These are phyloP conservation scores for Metacarcinus magister DNA, from an alignment of 2,888 invertebrate genomes.

Conservation along the genomic window DNA sequence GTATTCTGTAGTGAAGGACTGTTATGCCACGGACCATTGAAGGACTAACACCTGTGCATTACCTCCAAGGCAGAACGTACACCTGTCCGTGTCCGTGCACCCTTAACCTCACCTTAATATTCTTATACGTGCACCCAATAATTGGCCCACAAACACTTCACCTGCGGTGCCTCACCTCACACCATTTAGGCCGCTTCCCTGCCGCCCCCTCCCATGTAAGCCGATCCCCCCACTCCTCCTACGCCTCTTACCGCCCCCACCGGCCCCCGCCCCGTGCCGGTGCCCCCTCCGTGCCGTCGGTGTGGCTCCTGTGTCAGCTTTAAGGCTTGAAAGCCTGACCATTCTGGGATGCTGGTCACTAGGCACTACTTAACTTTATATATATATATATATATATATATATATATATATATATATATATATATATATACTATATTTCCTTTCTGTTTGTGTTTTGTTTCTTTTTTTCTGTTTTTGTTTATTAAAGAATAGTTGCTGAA, in stretches of 20 bases:
- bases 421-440: constrained; percentile 57
- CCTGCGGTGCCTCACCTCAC: constrained; percentile 6
- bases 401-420: constrained; percentile 54
- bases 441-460: not conserved
- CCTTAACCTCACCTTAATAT: not conserved
- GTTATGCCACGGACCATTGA: not conserved
- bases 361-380: constrained; percentile 35
- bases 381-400: constrained; percentile 38
- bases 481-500: not conserved
- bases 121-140: not conserved
- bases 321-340: constrained; percentile 12
- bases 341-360: not conserved
- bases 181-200: not conserved
- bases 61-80: not conserved
- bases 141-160: not conserved
- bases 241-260: not conserved
- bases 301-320: constrained; percentile 30
- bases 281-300: not conserved
- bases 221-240: not conserved
- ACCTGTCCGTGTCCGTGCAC: not conserved
- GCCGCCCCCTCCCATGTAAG: not conserved
- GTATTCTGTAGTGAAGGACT: not conserved
- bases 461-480: not conserved
- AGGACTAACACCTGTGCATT: not conserved
- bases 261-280: not conserved